These are phyloP conservation scores for Calephelis virginiensis DNA, from an alignment of 1,140 invertebrate species.

Conservation along the genomic window DNA sequence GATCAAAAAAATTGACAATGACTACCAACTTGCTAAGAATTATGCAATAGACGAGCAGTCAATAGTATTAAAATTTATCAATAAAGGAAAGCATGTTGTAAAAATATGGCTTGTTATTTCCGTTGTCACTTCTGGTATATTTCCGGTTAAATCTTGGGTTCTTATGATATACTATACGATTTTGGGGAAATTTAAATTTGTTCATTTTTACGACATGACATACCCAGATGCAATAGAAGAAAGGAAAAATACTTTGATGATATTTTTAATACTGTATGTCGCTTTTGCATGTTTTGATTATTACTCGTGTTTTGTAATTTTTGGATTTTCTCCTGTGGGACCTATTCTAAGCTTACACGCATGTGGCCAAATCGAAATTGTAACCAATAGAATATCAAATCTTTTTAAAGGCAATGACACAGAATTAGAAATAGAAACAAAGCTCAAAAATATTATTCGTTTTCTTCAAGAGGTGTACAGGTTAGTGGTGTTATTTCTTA, in stretches of 20 bases:
- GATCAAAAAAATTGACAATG: slow-evolving; percentile 39
- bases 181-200: slow-evolving; percentile 34
- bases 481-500: background rate
- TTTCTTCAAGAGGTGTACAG: background rate
- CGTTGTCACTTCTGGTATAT: slow-evolving; percentile 22
- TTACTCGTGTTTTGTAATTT: slow-evolving; percentile 32
- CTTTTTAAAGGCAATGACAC: slow-evolving; percentile 25
- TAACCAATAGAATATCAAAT: slow-evolving; percentile 29
- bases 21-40: slow-evolving; percentile 30
- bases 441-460: slow-evolving; percentile 29
- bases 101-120: slow-evolving; percentile 36
- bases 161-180: slow-evolving; percentile 32
- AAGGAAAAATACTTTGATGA: slow-evolving; percentile 27
- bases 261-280: slow-evolving; percentile 25
- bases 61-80: slow-evolving; percentile 35
- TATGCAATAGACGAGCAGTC: slow-evolving; percentile 33
- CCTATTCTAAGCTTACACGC: slow-evolving; percentile 48
- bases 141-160: slow-evolving; percentile 31
- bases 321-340: slow-evolving; percentile 38
- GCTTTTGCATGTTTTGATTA: slow-evolving; percentile 32
- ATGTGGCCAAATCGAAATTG: slow-evolving; percentile 46
- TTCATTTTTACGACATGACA: slow-evolving; percentile 40
- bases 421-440: slow-evolving; percentile 23
- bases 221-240: slow-evolving; percentile 41
- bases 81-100: slow-evolving; percentile 32